Percentiles rank a stretch among this genome's conserved stretches.
Evolutionary conservation across 2,888 invertebrate species (phyloP).

Genomic region (Dolichopus griseipennis): DNA sequence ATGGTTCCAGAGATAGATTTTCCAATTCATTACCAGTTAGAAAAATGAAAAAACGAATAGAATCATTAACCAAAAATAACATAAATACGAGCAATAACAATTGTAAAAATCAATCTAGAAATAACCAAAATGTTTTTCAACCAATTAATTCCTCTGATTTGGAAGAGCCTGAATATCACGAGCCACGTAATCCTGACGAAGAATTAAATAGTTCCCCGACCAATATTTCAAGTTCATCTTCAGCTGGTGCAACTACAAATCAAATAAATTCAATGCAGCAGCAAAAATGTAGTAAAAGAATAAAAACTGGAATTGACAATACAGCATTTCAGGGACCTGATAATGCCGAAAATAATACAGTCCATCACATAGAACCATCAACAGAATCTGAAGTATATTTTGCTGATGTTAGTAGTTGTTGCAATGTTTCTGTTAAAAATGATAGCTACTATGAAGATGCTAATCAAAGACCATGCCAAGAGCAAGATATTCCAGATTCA

Average conservation of each 20-base stretch:
- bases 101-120: conserved; percentile 36
- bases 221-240: not conserved
- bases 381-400: conserved; percentile 79
- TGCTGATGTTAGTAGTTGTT: conserved; percentile 77
- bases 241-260: not conserved
- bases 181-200: conserved; percentile 31
- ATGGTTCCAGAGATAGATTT: conserved; percentile 41
- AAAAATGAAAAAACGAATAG: conserved; percentile 49
- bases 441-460: conserved; percentile 43
- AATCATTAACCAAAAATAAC: conserved; percentile 44
- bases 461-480: conserved; percentile 22
- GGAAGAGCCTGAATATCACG: conserved; percentile 34
- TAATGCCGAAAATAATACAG: conserved; percentile 27
- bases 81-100: conserved; percentile 30
- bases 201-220: conserved; percentile 22
- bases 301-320: conserved; percentile 60
- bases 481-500: conserved; percentile 19
- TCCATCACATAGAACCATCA: conserved; percentile 43
- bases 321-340: conserved; percentile 67
- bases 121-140: conserved; percentile 44
- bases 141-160: conserved; percentile 19
- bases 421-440: conserved; percentile 60
- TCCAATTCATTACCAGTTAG: conserved; percentile 50
- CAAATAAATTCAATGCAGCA: not conserved
- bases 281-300: conserved; percentile 16